Evolutionary conservation across 2,113 vertebrate species (phyloP).

Genomic region (Phocoena sinus): DNA sequence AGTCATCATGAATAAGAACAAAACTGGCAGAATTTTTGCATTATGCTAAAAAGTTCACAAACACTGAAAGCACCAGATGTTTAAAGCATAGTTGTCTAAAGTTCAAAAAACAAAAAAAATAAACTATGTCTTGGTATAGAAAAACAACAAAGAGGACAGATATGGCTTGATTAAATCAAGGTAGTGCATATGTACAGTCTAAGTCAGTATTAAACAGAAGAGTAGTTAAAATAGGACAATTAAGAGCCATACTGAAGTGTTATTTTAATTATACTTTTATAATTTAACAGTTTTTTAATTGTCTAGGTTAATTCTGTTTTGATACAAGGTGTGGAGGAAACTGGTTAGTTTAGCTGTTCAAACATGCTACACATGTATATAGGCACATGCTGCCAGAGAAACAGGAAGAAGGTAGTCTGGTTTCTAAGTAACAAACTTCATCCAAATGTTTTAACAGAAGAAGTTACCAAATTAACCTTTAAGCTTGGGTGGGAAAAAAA

Average conservation of each 20-base stretch:
- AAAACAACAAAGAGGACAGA: not conserved
- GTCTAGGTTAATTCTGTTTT: not conserved
- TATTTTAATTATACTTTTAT: not conserved
- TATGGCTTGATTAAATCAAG: conserved; percentile 3
- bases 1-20: not conserved
- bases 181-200: not conserved
- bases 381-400: not conserved
- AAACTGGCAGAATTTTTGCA: not conserved
- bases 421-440: conserved; percentile 10
- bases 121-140: not conserved
- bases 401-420: not conserved
- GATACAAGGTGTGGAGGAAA: not conserved
- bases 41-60: not conserved
- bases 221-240: not conserved
- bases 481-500: not conserved
- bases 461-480: not conserved
- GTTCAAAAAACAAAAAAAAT: not conserved
- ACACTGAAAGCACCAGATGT: not conserved
- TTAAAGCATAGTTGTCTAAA: not conserved
- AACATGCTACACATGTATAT: not conserved
- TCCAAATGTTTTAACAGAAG: not conserved
- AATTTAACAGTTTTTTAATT: not conserved
- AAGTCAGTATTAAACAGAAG: not conserved
- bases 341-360: not conserved
- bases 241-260: not conserved